These are phyloP conservation scores for Platyrinchus mystaceus DNA, from an alignment of 2,797 vertebrate species.

Conservation along the genomic window DNA sequence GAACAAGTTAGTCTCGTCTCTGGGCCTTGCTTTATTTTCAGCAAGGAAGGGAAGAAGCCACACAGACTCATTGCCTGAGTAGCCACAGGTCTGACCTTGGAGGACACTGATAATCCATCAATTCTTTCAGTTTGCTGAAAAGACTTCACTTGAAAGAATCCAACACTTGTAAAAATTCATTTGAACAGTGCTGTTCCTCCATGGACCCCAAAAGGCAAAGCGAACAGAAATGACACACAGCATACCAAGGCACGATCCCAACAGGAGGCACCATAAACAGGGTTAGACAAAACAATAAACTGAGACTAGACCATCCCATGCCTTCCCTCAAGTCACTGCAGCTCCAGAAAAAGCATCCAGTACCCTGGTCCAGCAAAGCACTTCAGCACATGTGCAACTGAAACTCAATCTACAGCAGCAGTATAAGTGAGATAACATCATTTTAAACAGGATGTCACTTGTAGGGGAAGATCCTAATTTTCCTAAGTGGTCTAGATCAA, in stretches of 20 bases:
- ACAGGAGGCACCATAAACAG: background rate
- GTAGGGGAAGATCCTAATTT: background rate
- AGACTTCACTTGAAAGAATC: background rate
- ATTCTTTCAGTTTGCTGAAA: background rate
- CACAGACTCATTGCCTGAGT: background rate
- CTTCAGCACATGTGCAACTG: background rate
- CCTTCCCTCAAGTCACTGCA: background rate
- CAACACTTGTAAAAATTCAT: background rate
- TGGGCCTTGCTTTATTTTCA: background rate
- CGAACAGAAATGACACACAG: background rate
- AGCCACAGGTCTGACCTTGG: background rate
- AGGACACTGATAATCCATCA: background rate
- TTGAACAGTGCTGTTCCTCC: background rate
- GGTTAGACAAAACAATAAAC: background rate
- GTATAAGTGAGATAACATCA: background rate
- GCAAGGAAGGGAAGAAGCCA: background rate
- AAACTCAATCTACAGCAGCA: background rate
- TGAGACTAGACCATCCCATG: background rate
- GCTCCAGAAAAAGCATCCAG: background rate
- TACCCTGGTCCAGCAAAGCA: background rate
- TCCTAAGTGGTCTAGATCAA: background rate
- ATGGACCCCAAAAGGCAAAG: background rate
- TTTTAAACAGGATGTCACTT: background rate
- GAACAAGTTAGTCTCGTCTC: background rate
- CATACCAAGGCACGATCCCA: background rate